Percentiles rank a stretch among this genome's conserved stretches.
Evolutionary conservation across 2,797 vertebrate species (phyloP).

Genomic region (Heterohyrax brucei): DNA sequence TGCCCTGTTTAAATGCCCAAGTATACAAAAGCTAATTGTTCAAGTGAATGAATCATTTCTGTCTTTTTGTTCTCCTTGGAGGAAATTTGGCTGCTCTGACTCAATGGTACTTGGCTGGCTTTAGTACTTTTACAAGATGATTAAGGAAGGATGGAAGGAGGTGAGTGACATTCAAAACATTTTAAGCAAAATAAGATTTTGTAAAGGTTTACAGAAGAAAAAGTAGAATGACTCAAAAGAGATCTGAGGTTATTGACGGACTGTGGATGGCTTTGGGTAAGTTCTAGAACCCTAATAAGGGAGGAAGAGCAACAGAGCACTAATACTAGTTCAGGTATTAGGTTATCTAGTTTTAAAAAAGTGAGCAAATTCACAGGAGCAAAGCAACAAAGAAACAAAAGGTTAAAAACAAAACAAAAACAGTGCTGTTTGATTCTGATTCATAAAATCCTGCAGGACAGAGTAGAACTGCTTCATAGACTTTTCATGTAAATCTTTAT

Average conservation of each 20-base stretch:
- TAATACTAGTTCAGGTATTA: background rate
- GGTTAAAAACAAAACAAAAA: too few species aligned
- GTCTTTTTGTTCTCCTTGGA: background rate
- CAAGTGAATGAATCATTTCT: background rate
- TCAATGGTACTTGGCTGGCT: too few species aligned
- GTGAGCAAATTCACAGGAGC: background rate
- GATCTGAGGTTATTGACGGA: background rate
- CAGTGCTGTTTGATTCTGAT: too few species aligned
- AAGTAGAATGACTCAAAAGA: background rate
- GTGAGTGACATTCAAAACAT: background rate
- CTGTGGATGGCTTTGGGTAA: rapidly evolving
- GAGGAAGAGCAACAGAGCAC: rapidly evolving
- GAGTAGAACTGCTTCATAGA: too few species aligned
- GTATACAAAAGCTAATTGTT: background rate
- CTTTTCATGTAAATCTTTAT: too few species aligned
- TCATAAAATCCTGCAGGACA: too few species aligned
- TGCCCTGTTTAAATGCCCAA: background rate
- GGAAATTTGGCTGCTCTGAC: background rate
- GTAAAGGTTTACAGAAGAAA: background rate
- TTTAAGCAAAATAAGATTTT: background rate
- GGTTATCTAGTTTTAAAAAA: background rate
- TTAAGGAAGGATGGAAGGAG: background rate
- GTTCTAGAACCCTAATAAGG: background rate
- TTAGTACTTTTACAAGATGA: background rate
- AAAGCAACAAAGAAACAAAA: background rate